Percentiles rank a stretch among this genome's conserved stretches.
These are phyloP conservation scores for Proctacanthus coquilletti DNA, from an alignment of 1,140 invertebrate genomes.

Conservation along the genomic window DNA sequence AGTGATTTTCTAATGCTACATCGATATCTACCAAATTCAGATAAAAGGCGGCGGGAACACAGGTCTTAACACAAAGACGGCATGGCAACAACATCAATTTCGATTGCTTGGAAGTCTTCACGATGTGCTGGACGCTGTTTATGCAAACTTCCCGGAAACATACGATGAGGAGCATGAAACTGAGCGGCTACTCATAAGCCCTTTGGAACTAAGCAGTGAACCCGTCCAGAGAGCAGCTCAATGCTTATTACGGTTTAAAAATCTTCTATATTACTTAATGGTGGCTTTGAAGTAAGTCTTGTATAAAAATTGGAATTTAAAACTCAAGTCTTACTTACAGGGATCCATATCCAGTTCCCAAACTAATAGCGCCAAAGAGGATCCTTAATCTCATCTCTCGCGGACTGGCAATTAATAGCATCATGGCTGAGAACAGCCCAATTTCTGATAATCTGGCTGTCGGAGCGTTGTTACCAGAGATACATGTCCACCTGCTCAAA, in stretches of 20 bases:
- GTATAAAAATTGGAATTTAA: not conserved
- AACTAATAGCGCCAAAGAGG: slow-evolving; percentile 3
- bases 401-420: slow-evolving; percentile 7
- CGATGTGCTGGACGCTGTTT: slow-evolving; percentile 5
- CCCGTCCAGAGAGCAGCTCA: slow-evolving; percentile 6
- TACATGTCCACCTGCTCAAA: slow-evolving; percentile 6
- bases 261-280: slow-evolving; percentile 4
- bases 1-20: not conserved
- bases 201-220: slow-evolving; percentile 4
- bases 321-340: not conserved
- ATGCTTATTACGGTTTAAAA: slow-evolving; percentile 5
- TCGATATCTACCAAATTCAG: no score
- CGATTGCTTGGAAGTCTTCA: slow-evolving; percentile 7
- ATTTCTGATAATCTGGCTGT: slow-evolving; percentile 7
- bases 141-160: slow-evolving; percentile 4
- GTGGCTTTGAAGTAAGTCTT: slow-evolving; percentile 6
- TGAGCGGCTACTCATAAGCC: not conserved
- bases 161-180: slow-evolving; percentile 3
- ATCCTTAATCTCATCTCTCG: slow-evolving; percentile 6
- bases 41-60: slow-evolving; percentile 2
- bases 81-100: slow-evolving; percentile 8
- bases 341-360: slow-evolving; percentile 8
- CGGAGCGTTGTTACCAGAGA: slow-evolving; percentile 5
- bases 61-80: slow-evolving; percentile 5
- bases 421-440: slow-evolving; percentile 5